phyloP scores from a whole-genome alignment of 2,888 invertebrate species.

The Heteropelma amictum region DNA sequence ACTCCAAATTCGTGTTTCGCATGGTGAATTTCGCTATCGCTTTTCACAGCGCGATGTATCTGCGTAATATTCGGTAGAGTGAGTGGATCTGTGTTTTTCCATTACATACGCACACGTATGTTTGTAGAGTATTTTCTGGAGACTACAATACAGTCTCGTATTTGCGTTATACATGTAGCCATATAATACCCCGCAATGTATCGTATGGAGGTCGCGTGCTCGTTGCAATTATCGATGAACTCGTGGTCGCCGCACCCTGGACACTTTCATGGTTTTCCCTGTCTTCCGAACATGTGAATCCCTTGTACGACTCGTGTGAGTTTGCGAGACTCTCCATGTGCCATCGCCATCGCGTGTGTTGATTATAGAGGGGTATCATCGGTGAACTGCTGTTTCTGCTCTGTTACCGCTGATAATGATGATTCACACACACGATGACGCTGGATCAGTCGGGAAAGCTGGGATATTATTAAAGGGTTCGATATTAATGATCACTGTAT shows the following conservation, averaged over 20 bases:
- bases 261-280: slow-evolving; percentile 45
- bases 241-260: slow-evolving; percentile 50
- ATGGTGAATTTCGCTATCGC: slow-evolving; percentile 17
- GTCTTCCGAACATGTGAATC: background rate
- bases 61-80: slow-evolving; percentile 1
- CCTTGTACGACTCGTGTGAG: slow-evolving; percentile 29
- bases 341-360: slow-evolving; percentile 48
- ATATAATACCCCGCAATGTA: background rate
- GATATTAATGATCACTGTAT: slow-evolving; percentile 6
- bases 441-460: background rate
- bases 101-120: background rate
- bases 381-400: slow-evolving; percentile 18
- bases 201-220: slow-evolving; percentile 52
- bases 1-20: no score
- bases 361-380: slow-evolving; percentile 6
- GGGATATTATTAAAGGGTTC: slow-evolving; percentile 17
- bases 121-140: background rate
- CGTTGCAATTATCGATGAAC: slow-evolving; percentile 59
- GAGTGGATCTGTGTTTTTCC: background rate
- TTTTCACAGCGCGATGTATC: slow-evolving; percentile 10
- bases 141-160: background rate
- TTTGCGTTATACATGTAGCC: background rate
- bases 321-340: slow-evolving; percentile 17
- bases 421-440: slow-evolving; percentile 37
- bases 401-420: slow-evolving; percentile 26